A percentile compares a stretch with the other conserved stretches of the same genome.
Conservation (phyloP, 2,113 vertebrate genomes). For the Thymallus thymallus region DNA sequence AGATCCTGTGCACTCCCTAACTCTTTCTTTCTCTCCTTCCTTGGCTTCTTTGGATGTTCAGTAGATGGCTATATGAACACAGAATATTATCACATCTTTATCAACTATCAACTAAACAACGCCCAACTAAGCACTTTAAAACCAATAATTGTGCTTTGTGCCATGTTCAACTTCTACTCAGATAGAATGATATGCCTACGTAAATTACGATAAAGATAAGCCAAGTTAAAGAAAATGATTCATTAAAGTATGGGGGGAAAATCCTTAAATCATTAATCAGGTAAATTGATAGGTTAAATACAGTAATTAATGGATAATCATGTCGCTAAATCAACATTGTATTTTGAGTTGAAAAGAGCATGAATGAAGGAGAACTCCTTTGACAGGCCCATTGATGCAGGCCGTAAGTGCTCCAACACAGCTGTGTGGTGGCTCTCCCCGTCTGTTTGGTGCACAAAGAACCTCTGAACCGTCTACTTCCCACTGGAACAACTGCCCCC, state of each 20-base stretch:
- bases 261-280: background rate
- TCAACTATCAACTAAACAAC: no score
- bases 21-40: no score
- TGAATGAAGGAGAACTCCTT: conserved; percentile 15
- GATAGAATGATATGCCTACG: no score
- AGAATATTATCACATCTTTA: no score
- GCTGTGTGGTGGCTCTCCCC: conserved; percentile 5
- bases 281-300: background rate
- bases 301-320: background rate
- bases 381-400: conserved; percentile 39
- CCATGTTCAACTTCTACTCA: no score
- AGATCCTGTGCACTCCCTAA: background rate
- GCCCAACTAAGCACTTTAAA: no score
- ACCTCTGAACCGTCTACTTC: conserved; percentile 22
- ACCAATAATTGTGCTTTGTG: no score
- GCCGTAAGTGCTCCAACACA: conserved; percentile 18
- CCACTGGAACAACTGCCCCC: conserved; percentile 23
- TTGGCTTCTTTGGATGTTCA: no score
- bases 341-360: background rate
- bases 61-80: no score
- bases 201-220: no score
- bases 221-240: no score
- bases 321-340: background rate
- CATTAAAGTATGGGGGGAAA: no score
- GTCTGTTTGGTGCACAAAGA: conserved; percentile 20